Percentiles rank a stretch among this genome's conserved stretches.
Evolutionary conservation across 2,113 vertebrate genomes (phyloP).

Genomic region (Nanorana parkeri): DNA sequence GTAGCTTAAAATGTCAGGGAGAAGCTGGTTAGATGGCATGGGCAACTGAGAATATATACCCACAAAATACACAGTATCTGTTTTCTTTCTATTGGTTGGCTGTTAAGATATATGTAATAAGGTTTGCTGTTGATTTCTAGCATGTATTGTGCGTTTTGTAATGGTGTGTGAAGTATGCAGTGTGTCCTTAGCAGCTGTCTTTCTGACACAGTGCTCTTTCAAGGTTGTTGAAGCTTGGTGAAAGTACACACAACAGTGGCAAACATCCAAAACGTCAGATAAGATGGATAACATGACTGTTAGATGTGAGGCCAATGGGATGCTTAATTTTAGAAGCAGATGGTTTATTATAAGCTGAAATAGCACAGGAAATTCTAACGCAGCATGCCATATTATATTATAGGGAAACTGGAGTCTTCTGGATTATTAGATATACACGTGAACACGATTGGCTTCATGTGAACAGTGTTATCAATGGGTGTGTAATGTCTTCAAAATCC

Average conservation of each 20-base stretch:
- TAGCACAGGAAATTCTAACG: not conserved
- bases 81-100: no score
- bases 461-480: no score
- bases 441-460: no score
- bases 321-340: constrained; percentile 39
- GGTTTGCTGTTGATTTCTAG: no score
- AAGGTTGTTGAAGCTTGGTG: constrained; percentile 42
- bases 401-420: no score
- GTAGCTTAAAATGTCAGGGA: no score
- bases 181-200: constrained; percentile 3
- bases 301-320: constrained; percentile 35
- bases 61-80: no score
- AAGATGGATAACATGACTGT: constrained; percentile 42
- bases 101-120: no score
- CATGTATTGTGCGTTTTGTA: not conserved
- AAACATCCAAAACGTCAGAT: constrained; percentile 32
- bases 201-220: constrained; percentile 26
- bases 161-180: not conserved
- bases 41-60: no score
- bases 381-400: not conserved
- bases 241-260: constrained; percentile 25
- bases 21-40: no score
- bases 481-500: no score
- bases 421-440: no score
- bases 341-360: constrained; percentile 41